Conservation (phyloP, 2,797 vertebrate genomes). For the Morus bassanus region DNA sequence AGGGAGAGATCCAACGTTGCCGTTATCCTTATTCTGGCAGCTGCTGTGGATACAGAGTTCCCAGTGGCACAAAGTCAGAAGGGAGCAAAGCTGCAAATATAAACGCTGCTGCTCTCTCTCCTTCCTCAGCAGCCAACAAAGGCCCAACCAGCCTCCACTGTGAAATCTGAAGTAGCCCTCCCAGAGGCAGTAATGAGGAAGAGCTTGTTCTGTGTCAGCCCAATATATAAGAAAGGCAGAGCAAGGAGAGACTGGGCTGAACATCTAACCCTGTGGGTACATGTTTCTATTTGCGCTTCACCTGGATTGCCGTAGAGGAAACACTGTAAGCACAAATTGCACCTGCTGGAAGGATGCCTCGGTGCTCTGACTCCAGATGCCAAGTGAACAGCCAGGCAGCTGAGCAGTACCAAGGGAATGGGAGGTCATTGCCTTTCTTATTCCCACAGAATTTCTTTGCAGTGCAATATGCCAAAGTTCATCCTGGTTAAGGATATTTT, state of each 20-base stretch:
- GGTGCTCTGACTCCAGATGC: neutral
- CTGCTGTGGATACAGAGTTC: neutral
- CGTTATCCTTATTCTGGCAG: neutral
- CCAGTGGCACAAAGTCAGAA: neutral
- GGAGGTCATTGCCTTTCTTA: conserved; percentile 37
- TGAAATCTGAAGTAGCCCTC: neutral
- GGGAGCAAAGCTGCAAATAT: neutral
- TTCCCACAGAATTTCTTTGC: conserved; percentile 54
- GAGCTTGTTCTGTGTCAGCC: neutral
- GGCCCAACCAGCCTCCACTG: neutral
- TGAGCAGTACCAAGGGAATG: conserved; percentile 25
- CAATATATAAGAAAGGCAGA: neutral
- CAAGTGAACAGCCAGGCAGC: neutral
- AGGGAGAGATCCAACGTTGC: neutral
- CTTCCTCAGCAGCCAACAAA: neutral
- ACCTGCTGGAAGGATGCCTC: conserved; percentile 50
- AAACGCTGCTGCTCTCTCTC: neutral
- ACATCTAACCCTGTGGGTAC: neutral
- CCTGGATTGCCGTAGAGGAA: neutral
- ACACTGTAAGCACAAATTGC: neutral
- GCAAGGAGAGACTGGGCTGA: neutral
- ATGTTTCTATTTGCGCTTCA: neutral
- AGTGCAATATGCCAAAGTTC: conserved; percentile 53
- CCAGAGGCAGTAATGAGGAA: neutral
- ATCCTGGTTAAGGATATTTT: neutral